A percentile compares a stretch with the other conserved stretches of the same genome.
These are phyloP conservation scores for Gyrodactylus salaris DNA, from an alignment of 1,140 invertebrate genomes.

Conservation along the genomic window DNA sequence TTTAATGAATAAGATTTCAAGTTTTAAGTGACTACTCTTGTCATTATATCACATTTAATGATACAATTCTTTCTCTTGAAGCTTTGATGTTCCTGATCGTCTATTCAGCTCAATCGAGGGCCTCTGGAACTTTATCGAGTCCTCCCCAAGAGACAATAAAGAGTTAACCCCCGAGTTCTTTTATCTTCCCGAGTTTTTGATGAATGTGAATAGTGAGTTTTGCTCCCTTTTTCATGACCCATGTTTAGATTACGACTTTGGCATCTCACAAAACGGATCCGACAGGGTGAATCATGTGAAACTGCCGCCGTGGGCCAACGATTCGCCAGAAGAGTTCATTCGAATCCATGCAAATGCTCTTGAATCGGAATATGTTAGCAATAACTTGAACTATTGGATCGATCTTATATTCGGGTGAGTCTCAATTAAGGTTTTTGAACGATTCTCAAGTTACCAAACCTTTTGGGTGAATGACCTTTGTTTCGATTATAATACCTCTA, in stretches of 20 bases:
- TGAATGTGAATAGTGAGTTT: conserved; percentile 57
- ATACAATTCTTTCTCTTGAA: conserved; percentile 21
- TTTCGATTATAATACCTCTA: no score
- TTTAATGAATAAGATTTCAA: no score
- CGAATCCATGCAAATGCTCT: conserved; percentile 35
- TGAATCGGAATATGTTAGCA: conserved; percentile 81
- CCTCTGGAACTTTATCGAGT: conserved; percentile 94
- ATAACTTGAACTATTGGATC: conserved; percentile 92
- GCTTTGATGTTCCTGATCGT: conserved; percentile 88
- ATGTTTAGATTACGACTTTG: background rate
- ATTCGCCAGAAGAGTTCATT: conserved; percentile 63
- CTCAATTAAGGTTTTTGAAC: no score
- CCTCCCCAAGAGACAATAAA: conserved; percentile 43
- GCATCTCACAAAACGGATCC: background rate
- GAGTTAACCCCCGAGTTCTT: conserved; percentile 97
- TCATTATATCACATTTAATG: no score
- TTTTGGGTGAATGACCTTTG: no score
- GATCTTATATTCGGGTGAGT: conserved; percentile 63
- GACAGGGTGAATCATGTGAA: conserved; percentile 49
- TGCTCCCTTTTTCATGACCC: conserved; percentile 28
- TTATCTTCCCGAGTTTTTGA: conserved; percentile 71
- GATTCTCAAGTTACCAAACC: background rate
- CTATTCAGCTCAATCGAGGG: conserved; percentile 94
- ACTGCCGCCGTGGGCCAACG: conserved; percentile 80
- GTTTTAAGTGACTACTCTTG: no score